Percentiles rank a stretch among this genome's conserved stretches.
Conservation (phyloP, 2,888 invertebrate species). For the Anagyrus pseudococci region DNA sequence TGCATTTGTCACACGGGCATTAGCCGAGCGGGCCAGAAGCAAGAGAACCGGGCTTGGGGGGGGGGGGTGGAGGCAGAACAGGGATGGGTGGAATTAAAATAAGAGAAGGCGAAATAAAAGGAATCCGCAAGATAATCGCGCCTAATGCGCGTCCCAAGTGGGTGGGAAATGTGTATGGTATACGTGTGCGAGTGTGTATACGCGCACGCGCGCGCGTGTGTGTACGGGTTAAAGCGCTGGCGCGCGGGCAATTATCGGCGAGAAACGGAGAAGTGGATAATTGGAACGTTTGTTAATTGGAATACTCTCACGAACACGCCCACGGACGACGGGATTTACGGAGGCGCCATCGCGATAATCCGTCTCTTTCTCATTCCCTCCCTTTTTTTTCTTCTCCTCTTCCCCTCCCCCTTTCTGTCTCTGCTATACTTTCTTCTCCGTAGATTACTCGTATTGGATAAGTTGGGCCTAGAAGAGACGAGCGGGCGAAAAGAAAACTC, state of each 20-base stretch:
- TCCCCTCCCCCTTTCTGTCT: neutral
- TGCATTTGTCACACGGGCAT: slow-evolving; percentile 26
- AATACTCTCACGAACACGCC: slow-evolving; percentile 42
- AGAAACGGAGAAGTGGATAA: slow-evolving; percentile 49
- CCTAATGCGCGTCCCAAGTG: neutral
- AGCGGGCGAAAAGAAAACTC: neutral
- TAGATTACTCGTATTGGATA: too few species aligned
- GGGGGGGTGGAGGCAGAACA: neutral
- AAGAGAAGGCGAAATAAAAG: neutral
- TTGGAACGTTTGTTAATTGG: slow-evolving; percentile 55
- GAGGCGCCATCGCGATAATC: slow-evolving; percentile 38
- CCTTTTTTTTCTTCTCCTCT: slow-evolving; percentile 1
- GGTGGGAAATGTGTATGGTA: neutral
- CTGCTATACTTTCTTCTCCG: too few species aligned
- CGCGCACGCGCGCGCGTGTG: neutral
- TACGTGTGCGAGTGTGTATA: neutral
- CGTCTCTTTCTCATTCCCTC: slow-evolving; percentile 10
- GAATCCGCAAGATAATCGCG: slow-evolving; percentile 25
- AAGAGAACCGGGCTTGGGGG: neutral
- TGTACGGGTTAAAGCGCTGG: neutral
- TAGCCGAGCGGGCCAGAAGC: neutral
- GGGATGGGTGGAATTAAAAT: neutral
- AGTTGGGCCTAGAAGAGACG: neutral
- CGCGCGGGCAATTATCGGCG: slow-evolving; percentile 52
- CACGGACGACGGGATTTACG: slow-evolving; percentile 32